Percentiles rank a stretch among this genome's conserved stretches.
phyloP scores from a whole-genome alignment of 2,797 vertebrate genomes.

The Sylvia borin region DNA sequence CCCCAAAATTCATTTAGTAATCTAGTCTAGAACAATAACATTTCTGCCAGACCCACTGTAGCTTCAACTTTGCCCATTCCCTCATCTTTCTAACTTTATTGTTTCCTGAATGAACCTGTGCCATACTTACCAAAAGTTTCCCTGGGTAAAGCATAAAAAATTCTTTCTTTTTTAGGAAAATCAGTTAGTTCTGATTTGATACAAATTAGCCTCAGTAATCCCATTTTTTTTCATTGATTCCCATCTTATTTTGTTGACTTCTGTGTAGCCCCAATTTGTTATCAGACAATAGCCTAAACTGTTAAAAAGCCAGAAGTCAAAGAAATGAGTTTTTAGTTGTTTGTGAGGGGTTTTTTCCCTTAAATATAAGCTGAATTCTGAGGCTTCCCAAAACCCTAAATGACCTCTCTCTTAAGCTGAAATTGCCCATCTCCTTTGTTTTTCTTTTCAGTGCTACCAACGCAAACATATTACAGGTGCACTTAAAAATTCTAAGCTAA shows the following conservation, averaged over 20 bases:
- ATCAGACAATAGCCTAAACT: background rate
- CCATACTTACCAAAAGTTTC: background rate
- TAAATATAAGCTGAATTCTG: background rate
- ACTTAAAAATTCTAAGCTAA: background rate
- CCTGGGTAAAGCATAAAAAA: background rate
- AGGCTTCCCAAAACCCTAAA: background rate
- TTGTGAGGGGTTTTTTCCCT: accelerated
- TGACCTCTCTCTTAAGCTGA: background rate
- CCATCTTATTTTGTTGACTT: background rate
- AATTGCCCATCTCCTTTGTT: background rate
- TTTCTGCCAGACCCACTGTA: background rate
- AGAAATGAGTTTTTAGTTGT: background rate
- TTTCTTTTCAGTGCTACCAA: background rate
- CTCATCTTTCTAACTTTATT: background rate
- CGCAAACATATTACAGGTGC: background rate
- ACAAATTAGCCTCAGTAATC: background rate
- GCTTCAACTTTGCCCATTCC: background rate
- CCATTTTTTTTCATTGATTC: background rate
- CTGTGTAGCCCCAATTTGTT: background rate
- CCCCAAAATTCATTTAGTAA: background rate
- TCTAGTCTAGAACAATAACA: background rate
- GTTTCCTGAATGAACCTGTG: background rate
- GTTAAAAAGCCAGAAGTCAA: background rate
- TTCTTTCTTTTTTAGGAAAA: background rate
- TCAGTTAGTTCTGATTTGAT: background rate